Percentiles rank a stretch among this genome's conserved stretches.
phyloP scores from a whole-genome alignment of 2,888 invertebrate genomes.

The Gibbula magus region DNA sequence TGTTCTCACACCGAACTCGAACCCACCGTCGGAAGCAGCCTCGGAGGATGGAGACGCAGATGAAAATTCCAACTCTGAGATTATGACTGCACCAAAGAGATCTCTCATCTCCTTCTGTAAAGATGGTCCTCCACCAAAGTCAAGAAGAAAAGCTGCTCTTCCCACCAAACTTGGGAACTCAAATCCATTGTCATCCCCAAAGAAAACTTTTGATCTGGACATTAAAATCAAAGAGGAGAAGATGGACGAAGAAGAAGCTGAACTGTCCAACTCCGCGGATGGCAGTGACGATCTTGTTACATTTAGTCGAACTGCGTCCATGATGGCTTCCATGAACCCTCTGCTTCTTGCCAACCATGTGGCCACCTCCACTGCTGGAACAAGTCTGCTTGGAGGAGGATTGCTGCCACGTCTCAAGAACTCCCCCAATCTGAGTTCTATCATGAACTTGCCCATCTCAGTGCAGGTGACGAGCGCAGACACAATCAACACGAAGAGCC shows the following conservation, averaged over 20 bases:
- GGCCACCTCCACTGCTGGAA: neutral
- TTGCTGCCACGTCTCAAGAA: neutral
- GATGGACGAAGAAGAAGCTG: neutral
- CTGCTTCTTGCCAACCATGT: constrained; percentile 31
- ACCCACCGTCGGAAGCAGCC: constrained; percentile 40
- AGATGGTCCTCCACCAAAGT: constrained; percentile 41
- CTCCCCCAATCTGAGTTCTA: neutral
- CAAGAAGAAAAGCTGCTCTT: constrained; percentile 53
- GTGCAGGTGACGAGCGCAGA: constrained; percentile 26
- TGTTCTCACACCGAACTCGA: constrained; percentile 40
- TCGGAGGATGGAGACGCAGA: constrained; percentile 31
- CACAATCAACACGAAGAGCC: neutral
- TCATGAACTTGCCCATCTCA: constrained; percentile 30
- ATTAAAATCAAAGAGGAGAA: constrained; percentile 21
- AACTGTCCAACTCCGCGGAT: constrained; percentile 22
- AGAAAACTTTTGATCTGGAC: constrained; percentile 13
- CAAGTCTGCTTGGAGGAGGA: neutral
- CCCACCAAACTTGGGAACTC: constrained; percentile 37
- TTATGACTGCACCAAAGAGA: constrained; percentile 60
- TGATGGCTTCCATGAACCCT: constrained; percentile 41
- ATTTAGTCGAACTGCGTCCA: constrained; percentile 41
- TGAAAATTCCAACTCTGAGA: constrained; percentile 46
- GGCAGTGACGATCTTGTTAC: constrained; percentile 44
- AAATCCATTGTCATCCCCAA: constrained; percentile 3
- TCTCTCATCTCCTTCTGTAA: constrained; percentile 50